Conservation (phyloP, 2,888 invertebrate species). For the Polymixis lichenea region DNA sequence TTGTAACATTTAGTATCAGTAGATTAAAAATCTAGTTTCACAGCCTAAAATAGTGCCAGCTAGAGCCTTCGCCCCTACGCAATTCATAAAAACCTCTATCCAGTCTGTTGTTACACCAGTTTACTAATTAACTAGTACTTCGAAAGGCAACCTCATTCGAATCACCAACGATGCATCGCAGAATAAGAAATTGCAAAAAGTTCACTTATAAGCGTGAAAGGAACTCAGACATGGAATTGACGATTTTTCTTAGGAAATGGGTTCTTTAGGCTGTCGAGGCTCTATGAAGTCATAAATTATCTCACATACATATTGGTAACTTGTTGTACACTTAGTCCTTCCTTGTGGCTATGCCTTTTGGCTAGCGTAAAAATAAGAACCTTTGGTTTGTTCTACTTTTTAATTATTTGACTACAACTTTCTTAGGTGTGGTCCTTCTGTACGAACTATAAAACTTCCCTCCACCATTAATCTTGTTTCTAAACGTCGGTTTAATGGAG, state of each 20-base stretch:
- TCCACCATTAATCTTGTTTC: conserved; percentile 81
- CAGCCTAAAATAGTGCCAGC: not conserved
- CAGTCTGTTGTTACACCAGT: conserved; percentile 12
- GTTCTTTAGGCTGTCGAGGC: not conserved
- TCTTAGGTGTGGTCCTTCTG: conserved; percentile 50
- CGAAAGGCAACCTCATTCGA: conserved; percentile 37
- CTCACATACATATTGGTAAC: not conserved
- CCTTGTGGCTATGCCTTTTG: not conserved
- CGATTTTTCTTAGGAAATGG: not conserved
- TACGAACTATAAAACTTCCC: conserved; percentile 21
- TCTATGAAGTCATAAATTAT: not conserved
- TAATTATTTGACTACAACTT: conserved; percentile 3
- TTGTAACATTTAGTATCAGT: not conserved
- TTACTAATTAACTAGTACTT: conserved; percentile 49
- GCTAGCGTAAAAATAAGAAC: not conserved
- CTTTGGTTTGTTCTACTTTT: not conserved
- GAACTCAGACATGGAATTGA: not conserved
- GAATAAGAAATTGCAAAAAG: conserved; percentile 21
- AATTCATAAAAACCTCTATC: conserved; percentile 13
- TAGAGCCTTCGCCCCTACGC: not conserved
- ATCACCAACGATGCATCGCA: not conserved
- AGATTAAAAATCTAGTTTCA: not conserved
- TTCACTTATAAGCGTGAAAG: not conserved
- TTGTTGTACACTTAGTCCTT: not conserved
- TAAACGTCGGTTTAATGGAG: conserved; percentile 82